phyloP scores from a whole-genome alignment of 2,888 invertebrate genomes.

The Hipparchia sbordonii region DNA sequence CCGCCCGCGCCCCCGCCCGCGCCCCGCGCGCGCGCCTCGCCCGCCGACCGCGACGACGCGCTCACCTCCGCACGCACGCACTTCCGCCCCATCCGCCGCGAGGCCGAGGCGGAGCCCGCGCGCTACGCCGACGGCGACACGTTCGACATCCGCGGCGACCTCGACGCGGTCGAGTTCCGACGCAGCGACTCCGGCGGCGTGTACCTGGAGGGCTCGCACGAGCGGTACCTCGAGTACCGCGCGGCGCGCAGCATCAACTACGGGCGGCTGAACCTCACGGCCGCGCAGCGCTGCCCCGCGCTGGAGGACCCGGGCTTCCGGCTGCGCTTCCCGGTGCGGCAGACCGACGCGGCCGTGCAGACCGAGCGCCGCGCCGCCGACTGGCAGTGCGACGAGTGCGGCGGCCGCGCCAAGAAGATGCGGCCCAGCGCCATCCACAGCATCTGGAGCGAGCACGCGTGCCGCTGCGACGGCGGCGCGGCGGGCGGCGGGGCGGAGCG shows the following conservation, averaged over 20 bases:
- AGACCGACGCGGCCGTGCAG: constrained; percentile 64
- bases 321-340: constrained; percentile 85
- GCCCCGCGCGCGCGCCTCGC: constrained; percentile 49
- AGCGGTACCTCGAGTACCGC: constrained; percentile 82
- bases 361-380: constrained; percentile 53
- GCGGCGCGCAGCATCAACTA: constrained; percentile 67
- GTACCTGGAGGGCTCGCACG: constrained; percentile 78
- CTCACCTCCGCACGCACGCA: constrained; percentile 91
- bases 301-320: constrained; percentile 76
- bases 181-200: constrained; percentile 86
- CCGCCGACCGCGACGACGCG: constrained; percentile 87
- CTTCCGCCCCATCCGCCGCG: constrained; percentile 90
- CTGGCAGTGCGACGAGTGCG: constrained; percentile 67
- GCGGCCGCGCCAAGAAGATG: constrained; percentile 70
- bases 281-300: constrained; percentile 64
- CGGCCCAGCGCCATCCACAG: constrained; percentile 56
- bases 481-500: constrained; percentile 42
- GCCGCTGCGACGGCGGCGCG: constrained; percentile 55
- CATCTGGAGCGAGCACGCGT: constrained; percentile 58
- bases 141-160: constrained; percentile 85
- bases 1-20: constrained; percentile 75
- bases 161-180: constrained; percentile 85
- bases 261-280: constrained; percentile 63
- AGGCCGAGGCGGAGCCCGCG: constrained; percentile 59
- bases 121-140: constrained; percentile 87